These are phyloP conservation scores for Pluvianellus socialis DNA, from an alignment of 2,113 vertebrate genomes.

Conservation along the genomic window DNA sequence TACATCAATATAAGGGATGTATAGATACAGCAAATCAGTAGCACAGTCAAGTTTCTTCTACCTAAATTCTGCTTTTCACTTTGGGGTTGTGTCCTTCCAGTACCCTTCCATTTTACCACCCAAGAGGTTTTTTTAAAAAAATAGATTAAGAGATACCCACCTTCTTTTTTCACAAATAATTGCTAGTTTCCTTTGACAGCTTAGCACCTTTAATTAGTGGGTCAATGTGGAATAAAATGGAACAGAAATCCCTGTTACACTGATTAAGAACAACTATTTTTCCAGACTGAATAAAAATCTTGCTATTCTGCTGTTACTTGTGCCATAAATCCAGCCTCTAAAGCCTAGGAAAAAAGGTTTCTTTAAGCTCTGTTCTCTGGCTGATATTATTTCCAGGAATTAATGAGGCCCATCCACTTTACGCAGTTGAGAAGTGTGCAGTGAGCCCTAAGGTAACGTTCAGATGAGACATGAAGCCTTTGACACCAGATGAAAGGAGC, in stretches of 20 bases:
- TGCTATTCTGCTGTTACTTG: not conserved
- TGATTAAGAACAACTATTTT: not conserved
- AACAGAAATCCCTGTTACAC: not conserved
- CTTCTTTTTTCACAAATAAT: not conserved
- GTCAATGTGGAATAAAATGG: not conserved
- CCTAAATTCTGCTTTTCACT: not conserved
- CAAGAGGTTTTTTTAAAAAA: not conserved
- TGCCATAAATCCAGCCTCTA: not conserved
- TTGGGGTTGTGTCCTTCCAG: not conserved
- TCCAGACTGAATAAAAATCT: not conserved
- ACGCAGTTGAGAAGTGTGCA: not conserved
- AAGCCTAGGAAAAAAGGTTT: not conserved
- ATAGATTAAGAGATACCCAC: not conserved
- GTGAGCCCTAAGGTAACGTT: not conserved
- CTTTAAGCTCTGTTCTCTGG: not conserved
- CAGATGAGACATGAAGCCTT: not conserved
- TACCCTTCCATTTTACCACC: not conserved
- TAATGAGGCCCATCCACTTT: not conserved
- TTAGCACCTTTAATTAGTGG: not conserved
- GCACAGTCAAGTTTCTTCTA: not conserved
- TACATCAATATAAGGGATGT: not conserved
- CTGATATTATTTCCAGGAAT: not conserved
- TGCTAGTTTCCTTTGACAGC: not conserved
- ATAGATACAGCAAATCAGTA: not conserved
- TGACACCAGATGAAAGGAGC: rapidly evolving